Base-by-base conservation (phyloP, 2,888 invertebrate genomes). In the Crepidodera aurea region DNA sequence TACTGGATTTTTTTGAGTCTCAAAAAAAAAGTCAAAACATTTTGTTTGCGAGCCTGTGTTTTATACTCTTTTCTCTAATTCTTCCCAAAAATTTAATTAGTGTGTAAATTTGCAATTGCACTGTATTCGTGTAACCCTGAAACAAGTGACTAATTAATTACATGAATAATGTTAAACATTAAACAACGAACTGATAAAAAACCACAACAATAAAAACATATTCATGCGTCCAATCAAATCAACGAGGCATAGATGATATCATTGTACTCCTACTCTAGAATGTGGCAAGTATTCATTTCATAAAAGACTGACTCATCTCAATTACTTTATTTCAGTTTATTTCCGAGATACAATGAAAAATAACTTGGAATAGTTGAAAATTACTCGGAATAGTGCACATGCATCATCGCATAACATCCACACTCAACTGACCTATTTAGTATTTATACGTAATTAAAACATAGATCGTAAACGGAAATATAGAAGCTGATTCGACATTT, bases 201-300 rank as follows among this genome's bases (percentile, higher is more conserved):
- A 29, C 12, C 48, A 29, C 15, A 46, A 22, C 12, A 46, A 46
- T 25, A 46, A 46, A 19, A 19, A 25, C 27, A 48, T 27, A 48
- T 48, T 48, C 48, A 27, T 8, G 48, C 46, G 25, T 46, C 46
- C 10, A 13, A 16, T 13, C 27, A 29, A 48, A 48, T 48, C 6
- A 29, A 29, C 48, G 15, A 27, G 13, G 46, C 65, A 60, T 51
- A 60, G 71, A 68, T 76, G 75, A 76, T 74, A 74, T 76, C 74
- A 76, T 69, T 72, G 67, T 69, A 62, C 73, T 65, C 74, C 76
- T 71, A 75, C 74, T 69, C 59, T 64, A 69, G 66, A 71, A 75
- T 74, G 75, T 74, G 74, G 69, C 67, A 67, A 67, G 72, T 72
- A 73, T 72, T 73, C 70, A 71, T 71, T 72, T 64, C 67, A 71